Evolutionary conservation across 2,888 invertebrate species (phyloP), one percentile per base, ranked within the genome.

Genomic region (Lasioglossum calceatum): DNA sequence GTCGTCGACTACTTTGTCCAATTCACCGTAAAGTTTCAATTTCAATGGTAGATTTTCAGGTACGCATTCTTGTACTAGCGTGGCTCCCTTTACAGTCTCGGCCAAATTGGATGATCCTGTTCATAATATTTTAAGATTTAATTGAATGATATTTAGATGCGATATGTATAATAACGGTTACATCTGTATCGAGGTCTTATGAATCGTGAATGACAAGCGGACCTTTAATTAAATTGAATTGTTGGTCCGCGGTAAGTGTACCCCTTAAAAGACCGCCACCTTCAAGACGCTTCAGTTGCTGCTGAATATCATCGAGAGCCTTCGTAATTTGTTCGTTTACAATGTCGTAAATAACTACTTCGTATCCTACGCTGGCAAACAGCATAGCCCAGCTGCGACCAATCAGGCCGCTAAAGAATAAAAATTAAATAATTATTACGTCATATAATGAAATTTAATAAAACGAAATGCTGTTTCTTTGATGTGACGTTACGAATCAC

Each of bases 371-470:
- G 14, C 98, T 97, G 0, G 99, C 99, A 95, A 99, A 99, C 58
- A 99, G 96, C 99, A 99, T 99, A 0, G 99, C 98, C 99, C 99
- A 99, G 92, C 99, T 99, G 81, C 98, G 97, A 4, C 99, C 99
- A 92, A 99, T 99, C 79, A 99, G 96, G 4, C 99, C 99, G 95
- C 99, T 99, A 95, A 75, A 95, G 74, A 96, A 89, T 79, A 76
- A 61, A 78, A 82, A 80, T 70, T 74, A 71, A 70, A 50, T 61
- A 32, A 8, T 61, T 42, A 80, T 44, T 12, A 64, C 19, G 32
- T 27, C 54, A 4, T 27, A n/a, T 42, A 47, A 14, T 64, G 32
- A 4, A 47, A 82, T 79, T 47, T 8, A n/a, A 42, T 71, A 42
- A 42, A 71, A 71, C 12, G 12, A 19, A 67, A 36, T 67, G 19